Evolutionary conservation across 2,888 invertebrate species (phyloP), one percentile per base, ranked within the genome.

Genomic region (Aphodius sticticus): DNA sequence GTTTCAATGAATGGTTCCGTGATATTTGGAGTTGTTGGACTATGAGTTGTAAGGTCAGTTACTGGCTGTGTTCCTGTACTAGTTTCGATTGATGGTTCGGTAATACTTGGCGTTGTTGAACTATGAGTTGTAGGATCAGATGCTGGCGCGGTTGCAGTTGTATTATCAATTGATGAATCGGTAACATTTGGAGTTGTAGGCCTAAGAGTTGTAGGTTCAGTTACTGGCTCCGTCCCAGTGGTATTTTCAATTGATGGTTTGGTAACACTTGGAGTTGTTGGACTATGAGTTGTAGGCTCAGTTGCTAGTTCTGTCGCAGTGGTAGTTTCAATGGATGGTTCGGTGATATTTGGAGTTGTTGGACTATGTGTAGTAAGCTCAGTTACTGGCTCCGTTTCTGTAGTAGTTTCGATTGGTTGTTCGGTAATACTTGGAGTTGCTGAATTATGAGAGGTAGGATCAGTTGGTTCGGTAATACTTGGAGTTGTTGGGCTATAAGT

Each of bases 81-180:
- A n/a, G 26, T 70, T 70, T 70, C 70, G 7, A 26, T n/a, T 70
- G 70, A 70, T 70, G 70, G 15, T 70, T 70, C 70, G 7, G 70
- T 70, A 7, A 70, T n/a, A n/a, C 14, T 26, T 12, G 16, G 16
- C 7, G 53, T 9, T 53, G 53, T 53, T 7, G 53, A 12, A 53
- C 53, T 53, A 53, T 53, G 53, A 53, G 53, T 53, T 7, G 53
- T 53, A 53, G 53, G 53, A 7, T 70, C 26, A 16, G 70, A 14
- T 70, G 14, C 15, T 70, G 15, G 7, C 70, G 1, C 3, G 26
- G 70, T 16, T 70, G 9, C 4, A 70, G 70, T 70, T 7, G 70
- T 70, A 4, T 7, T 70, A 12, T 16, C 70, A 70, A 70, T n/a
- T 70, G 70, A 26, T 70, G 70, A 4, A 3, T 70, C 70, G 14